Conservation (phyloP, 2,888 invertebrate genomes). For the Saturnia pavonia region DNA sequence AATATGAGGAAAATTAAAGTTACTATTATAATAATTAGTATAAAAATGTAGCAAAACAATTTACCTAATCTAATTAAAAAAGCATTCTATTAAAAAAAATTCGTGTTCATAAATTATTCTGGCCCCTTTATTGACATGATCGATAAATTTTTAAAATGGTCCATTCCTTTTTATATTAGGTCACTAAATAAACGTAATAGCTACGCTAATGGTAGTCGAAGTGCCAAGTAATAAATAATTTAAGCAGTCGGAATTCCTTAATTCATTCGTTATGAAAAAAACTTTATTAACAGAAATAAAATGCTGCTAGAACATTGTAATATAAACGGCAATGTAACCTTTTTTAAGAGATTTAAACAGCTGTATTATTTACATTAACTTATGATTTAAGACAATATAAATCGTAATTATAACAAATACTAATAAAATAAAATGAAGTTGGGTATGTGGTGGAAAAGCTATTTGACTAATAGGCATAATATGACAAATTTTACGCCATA, state of each 20-base stretch:
- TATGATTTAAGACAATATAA: background rate
- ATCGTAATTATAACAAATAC: background rate
- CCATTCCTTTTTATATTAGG: constrained; percentile 13
- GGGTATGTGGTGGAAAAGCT: too few relatives aligned
- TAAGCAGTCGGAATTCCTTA: constrained; percentile 42
- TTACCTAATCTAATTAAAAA: background rate
- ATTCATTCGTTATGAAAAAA: constrained; percentile 9
- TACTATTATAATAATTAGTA: too few relatives aligned
- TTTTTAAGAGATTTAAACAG: background rate
- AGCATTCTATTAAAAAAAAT: background rate
- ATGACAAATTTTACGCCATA: too few relatives aligned
- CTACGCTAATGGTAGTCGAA: constrained; percentile 53
- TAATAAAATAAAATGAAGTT: too few relatives aligned
- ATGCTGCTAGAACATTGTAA: background rate
- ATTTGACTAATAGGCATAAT: too few relatives aligned
- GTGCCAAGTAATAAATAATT: constrained; percentile 57
- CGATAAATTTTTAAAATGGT: constrained; percentile 8
- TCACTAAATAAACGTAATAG: constrained; percentile 13
- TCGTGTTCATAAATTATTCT: constrained; percentile 5
- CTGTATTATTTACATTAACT: background rate
- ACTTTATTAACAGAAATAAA: background rate
- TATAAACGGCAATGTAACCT: background rate
- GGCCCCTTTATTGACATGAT: background rate
- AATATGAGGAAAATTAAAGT: too few relatives aligned
- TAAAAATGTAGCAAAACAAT: background rate